Evolutionary conservation across 2,113 vertebrate species (phyloP).

Genomic region (Bos indicus): DNA sequence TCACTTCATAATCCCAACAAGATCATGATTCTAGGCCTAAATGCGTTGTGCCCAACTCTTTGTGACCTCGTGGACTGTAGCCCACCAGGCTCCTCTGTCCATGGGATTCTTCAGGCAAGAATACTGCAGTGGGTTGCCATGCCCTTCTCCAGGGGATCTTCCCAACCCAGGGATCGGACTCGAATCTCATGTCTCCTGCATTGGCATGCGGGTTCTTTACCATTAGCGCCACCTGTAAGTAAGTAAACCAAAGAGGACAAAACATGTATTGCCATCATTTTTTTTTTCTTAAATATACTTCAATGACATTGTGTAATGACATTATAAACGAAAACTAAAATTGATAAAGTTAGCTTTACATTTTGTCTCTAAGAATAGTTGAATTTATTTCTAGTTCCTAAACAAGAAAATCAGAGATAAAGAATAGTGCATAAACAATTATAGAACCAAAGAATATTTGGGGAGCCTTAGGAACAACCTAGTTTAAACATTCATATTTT

Average conservation of each 20-base stretch:
- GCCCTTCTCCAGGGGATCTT: too few species aligned
- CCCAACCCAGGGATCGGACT: neutral
- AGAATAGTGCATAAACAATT: neutral
- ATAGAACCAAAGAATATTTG: neutral
- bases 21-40: neutral
- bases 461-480: neutral
- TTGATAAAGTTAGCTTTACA: neutral
- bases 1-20: neutral
- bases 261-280: neutral
- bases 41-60: neutral
- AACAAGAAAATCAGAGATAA: neutral
- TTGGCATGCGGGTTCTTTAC: neutral
- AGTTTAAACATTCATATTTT: neutral
- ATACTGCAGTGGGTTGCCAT: too few species aligned
- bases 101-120: too few species aligned
- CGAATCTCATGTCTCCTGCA: neutral
- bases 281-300: neutral
- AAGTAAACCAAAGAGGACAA: neutral
- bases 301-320: neutral
- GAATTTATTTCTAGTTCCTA: slow-evolving; percentile 3
- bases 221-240: neutral
- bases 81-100: too few species aligned
- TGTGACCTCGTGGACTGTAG: too few species aligned
- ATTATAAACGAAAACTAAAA: neutral
- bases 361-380: neutral